A percentile compares a stretch with the other conserved stretches of the same genome.
These are phyloP conservation scores for Pinctada fucata DNA, from an alignment of 2,888 invertebrate genomes.

Conservation along the genomic window DNA sequence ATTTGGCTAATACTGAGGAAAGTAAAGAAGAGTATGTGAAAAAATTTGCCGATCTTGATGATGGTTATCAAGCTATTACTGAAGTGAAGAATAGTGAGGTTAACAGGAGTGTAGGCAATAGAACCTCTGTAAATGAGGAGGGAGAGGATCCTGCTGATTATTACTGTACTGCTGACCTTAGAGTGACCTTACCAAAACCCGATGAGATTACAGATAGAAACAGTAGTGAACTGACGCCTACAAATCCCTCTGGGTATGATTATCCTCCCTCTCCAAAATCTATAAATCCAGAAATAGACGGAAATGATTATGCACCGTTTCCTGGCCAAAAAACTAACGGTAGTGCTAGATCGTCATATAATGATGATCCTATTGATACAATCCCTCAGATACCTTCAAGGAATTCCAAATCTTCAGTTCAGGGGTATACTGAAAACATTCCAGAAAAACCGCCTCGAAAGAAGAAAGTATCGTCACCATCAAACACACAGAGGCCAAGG, in stretches of 20 bases:
- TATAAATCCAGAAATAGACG: neutral
- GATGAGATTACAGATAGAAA: neutral
- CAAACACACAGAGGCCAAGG: neutral
- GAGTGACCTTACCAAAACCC: neutral
- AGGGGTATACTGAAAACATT: neutral
- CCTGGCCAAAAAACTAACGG: neutral
- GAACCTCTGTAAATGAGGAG: neutral
- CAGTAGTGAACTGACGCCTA: neutral
- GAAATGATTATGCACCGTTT: constrained; percentile 16
- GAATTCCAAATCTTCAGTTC: constrained; percentile 6
- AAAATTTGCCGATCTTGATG: constrained; percentile 4
- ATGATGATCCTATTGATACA: neutral
- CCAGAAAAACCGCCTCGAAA: constrained; percentile 17
- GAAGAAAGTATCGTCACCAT: constrained; percentile 1
- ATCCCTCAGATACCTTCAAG: constrained; percentile 5
- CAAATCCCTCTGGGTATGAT: neutral
- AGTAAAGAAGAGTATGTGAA: neutral
- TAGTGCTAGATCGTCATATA: neutral
- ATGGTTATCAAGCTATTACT: constrained; percentile 24
- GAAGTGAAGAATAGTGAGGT: neutral
- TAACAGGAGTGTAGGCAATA: neutral
- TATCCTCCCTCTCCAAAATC: neutral
- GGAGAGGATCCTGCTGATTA: neutral
- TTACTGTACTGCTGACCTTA: neutral
- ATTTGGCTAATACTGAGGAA: neutral